phyloP scores from a whole-genome alignment of 2,888 invertebrate species.

The Lapara coniferarum region DNA sequence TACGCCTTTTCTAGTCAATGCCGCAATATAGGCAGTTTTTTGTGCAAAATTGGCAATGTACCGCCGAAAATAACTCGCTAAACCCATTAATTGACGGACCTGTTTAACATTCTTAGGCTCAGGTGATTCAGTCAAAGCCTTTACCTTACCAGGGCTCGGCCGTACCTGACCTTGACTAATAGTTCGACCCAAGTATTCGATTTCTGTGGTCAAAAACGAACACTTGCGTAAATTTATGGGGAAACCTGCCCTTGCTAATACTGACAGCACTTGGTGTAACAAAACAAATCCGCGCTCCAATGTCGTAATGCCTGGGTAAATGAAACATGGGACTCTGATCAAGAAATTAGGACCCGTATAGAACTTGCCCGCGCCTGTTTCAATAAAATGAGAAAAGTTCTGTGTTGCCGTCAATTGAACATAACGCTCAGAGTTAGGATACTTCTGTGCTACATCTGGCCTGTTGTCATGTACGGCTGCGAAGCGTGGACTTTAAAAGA shows the following conservation, averaged over 20 bases:
- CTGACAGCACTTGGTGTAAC: slow-evolving; percentile 31
- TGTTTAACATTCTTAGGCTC: slow-evolving; percentile 7
- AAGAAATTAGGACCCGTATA: no score
- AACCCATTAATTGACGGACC: slow-evolving; percentile 19
- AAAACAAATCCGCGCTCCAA: slow-evolving; percentile 29
- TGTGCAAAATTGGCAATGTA: slow-evolving; percentile 12
- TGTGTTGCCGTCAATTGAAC: no score
- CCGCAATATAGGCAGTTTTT: slow-evolving; percentile 31
- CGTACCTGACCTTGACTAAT: slow-evolving; percentile 34
- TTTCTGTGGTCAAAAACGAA: slow-evolving; percentile 27
- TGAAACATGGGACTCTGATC: no score
- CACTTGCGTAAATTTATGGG: slow-evolving; percentile 32
- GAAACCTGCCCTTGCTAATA: slow-evolving; percentile 31
- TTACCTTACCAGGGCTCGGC: slow-evolving; percentile 33
- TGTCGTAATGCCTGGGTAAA: no score
- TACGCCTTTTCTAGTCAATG: slow-evolving; percentile 26
- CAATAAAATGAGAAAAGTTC: no score
- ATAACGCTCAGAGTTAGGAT: no score
- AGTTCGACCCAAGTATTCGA: slow-evolving; percentile 32
- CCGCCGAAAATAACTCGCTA: slow-evolving; percentile 15
- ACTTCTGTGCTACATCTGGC: no score
- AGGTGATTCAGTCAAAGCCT: slow-evolving; percentile 30
- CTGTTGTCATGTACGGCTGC: no score
- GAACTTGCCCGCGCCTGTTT: no score
- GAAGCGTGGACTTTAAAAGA: no score